Percentiles rank a stretch among this genome's conserved stretches.
Conservation (phyloP, 1,140 invertebrate genomes). For the Pogonomyrmex barbatus region DNA sequence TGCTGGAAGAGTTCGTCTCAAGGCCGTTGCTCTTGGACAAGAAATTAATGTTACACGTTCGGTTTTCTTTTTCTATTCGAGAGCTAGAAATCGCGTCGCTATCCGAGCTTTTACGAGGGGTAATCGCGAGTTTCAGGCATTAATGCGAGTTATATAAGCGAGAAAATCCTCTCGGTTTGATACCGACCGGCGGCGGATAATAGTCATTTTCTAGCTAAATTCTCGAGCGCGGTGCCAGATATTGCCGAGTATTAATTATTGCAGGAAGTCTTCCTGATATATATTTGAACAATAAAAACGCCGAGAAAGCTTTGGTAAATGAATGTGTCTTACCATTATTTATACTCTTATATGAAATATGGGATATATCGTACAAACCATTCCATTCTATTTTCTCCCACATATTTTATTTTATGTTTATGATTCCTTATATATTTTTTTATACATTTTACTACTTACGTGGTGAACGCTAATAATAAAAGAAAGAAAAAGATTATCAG, state of each 20-base stretch:
- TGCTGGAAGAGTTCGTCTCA: constrained; percentile 71
- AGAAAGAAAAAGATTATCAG: constrained; percentile 14
- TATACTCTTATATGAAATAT: constrained; percentile 19
- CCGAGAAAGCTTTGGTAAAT: constrained; percentile 47
- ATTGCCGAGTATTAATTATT: constrained; percentile 44
- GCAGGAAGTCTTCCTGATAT: not conserved
- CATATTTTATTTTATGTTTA: not conserved
- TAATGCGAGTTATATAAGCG: not conserved
- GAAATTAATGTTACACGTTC: constrained; percentile 22
- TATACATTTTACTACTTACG: not conserved
- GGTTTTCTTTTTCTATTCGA: not conserved
- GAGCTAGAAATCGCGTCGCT: not conserved
- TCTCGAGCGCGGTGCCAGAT: not conserved
- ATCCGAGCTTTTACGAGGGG: not conserved
- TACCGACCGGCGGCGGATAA: not conserved
- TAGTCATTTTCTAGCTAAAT: not conserved
- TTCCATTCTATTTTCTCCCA: constrained; percentile 1
- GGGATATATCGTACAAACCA: not conserved
- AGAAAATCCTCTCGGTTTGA: constrained; percentile 1
- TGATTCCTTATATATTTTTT: not conserved
- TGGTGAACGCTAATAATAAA: not conserved
- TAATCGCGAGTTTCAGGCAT: not conserved
- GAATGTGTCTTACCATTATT: constrained; percentile 5
- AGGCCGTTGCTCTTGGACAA: constrained; percentile 71
- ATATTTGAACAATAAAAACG: constrained; percentile 20